Base-by-base conservation (phyloP, 2,113 vertebrate species). In the Vicugna pacos region DNA sequence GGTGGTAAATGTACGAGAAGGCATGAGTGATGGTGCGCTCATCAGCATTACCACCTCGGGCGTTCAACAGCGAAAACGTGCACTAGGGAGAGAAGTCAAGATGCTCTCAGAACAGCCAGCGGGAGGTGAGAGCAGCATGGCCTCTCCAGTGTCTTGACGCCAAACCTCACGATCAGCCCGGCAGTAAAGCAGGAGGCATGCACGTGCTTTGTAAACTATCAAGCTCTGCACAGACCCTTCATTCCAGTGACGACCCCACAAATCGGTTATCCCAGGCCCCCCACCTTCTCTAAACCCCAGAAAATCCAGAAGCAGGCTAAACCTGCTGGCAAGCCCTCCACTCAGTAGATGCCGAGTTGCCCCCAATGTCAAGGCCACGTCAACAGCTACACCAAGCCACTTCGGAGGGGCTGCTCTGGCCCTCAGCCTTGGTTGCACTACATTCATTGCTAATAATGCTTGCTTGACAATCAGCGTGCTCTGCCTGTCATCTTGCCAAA, bases 141-240 rank as follows among this genome's bases (percentile, higher is more conserved):
- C 50, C 50, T 38, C 16, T 58, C 22, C 70, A 14, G 52, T 0
- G 2, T 38, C 75, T 16, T 1, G 35, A 20, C 4, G 56, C 13
- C 22, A 20, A 19, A 30, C 8, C 38, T 72, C 73, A 48, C 8
- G 0, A 19, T 1, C 4, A 26, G 58, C 65, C 35, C 58, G 50
- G 22, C n/a, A 13, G n/a, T 4, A 13, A 5, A 6, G 19, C 5
- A 0, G 35, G 24, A 48, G 17, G 30, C 5, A 0, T 8, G 9
- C 16, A 38, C 0, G 0, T 30, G 46, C 72, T 92, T 8, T 77
- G 30, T 30, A 70, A 89, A 52, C 30, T 28, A 8, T 15, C 28
- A 12, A 15, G 11, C 46, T 65, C 80, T 22, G 30, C 67, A 70
- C 1, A 76, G 69, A 46, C 32, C 38, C 17, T 54, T 42, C 50